A percentile compares a stretch with the other conserved stretches of the same genome.
Evolutionary conservation across 2,888 invertebrate genomes (phyloP).

Genomic region (Agrochola circellaris): DNA sequence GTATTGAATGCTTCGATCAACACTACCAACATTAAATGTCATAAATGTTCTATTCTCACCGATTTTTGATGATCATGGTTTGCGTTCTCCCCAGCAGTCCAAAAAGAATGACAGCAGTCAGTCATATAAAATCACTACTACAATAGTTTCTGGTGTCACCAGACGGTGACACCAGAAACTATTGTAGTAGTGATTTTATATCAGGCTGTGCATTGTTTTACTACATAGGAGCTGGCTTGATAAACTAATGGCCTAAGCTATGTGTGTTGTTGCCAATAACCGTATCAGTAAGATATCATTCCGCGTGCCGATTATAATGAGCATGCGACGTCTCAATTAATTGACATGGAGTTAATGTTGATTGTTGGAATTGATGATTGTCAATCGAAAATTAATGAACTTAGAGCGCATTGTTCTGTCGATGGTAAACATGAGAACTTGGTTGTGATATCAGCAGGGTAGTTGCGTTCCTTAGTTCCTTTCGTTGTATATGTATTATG

Average conservation of each 20-base stretch:
- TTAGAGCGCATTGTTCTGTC: not conserved
- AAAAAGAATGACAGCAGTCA: not conserved
- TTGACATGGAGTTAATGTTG: not conserved
- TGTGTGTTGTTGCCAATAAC: not conserved
- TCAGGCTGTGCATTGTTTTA: not conserved
- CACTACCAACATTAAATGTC: no score
- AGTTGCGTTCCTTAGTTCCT: no score
- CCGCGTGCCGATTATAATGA: not conserved
- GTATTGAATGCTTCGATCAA: no score
- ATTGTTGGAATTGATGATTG: conserved; percentile 12
- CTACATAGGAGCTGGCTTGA: not conserved
- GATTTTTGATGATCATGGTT: not conserved
- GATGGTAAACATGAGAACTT: no score
- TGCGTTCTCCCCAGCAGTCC: not conserved
- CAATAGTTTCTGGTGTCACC: no score
- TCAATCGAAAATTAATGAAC: not conserved
- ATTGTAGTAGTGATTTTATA: not conserved
- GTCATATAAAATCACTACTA: no score
- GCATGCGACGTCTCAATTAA: not conserved
- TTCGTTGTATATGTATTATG: no score
- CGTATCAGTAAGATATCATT: not conserved
- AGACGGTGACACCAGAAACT: not conserved
- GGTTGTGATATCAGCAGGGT: no score
- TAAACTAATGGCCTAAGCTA: not conserved
- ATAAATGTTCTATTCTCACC: not conserved